A percentile compares a stretch with the other conserved stretches of the same genome.
These are phyloP conservation scores for Chrysina gloriosa DNA, from an alignment of 2,888 invertebrate genomes.

Conservation along the genomic window DNA sequence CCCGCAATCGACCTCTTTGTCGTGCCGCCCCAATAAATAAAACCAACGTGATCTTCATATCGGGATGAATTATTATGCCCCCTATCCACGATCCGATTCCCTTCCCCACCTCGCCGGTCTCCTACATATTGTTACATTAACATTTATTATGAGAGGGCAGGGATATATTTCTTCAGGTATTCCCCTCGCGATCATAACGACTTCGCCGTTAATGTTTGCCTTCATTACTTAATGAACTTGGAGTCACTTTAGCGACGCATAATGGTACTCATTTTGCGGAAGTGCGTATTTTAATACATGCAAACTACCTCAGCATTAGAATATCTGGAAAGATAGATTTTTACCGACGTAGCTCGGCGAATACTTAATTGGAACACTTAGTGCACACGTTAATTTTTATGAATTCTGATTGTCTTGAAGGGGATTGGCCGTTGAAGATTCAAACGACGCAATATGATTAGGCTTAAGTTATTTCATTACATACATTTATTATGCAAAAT, in stretches of 20 bases:
- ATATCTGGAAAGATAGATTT: neutral
- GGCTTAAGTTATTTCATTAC: too few relatives aligned
- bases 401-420: neutral
- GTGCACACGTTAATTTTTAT: too few relatives aligned
- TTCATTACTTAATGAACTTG: slow-evolving; percentile 36
- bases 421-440: too few relatives aligned
- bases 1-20: slow-evolving; percentile 58
- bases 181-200: slow-evolving; percentile 19
- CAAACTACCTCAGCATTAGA: neutral
- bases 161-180: slow-evolving; percentile 12
- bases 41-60: slow-evolving; percentile 52
- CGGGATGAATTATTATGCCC: slow-evolving; percentile 58
- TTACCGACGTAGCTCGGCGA: neutral
- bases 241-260: slow-evolving; percentile 19
- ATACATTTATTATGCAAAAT: too few relatives aligned
- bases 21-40: slow-evolving; percentile 59
- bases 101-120: neutral
- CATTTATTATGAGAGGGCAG: slow-evolving; percentile 38
- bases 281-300: slow-evolving; percentile 14
- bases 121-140: slow-evolving; percentile 38
- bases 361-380: too few relatives aligned
- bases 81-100: slow-evolving; percentile 47
- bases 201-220: slow-evolving; percentile 27
- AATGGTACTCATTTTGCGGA: slow-evolving; percentile 11
- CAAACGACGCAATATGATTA: too few relatives aligned